phyloP scores from a whole-genome alignment of 2,888 invertebrate genomes.

The Aspidapion aeneum region DNA sequence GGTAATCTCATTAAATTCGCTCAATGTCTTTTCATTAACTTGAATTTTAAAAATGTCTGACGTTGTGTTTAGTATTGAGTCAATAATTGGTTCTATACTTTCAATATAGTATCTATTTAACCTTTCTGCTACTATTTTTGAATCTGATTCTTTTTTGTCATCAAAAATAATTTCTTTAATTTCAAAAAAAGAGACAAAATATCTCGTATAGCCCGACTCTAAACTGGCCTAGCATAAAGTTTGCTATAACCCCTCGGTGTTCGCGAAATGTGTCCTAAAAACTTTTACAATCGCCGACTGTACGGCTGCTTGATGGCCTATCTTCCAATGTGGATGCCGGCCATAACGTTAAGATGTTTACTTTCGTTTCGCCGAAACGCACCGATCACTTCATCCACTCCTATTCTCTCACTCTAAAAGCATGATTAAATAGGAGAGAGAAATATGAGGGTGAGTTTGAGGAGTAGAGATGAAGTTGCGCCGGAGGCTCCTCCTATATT shows the following conservation, averaged over 20 bases:
- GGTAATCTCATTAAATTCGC: no score
- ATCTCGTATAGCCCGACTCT: no score
- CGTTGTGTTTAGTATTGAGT: no score
- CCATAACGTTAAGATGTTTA: conserved; percentile 60
- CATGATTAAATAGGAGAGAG: background rate
- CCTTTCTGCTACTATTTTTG: no score
- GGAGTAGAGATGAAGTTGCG: conserved; percentile 47
- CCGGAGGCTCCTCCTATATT: conserved; percentile 51
- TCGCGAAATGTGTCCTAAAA: conserved; percentile 62
- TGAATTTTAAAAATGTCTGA: no score
- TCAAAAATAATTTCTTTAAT: no score
- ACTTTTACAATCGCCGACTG: conserved; percentile 59
- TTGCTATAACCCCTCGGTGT: conserved; percentile 36
- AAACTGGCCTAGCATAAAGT: background rate
- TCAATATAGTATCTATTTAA: no score
- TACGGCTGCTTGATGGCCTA: conserved; percentile 60
- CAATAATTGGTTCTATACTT: no score
- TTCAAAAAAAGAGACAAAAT: no score
- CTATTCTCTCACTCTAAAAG: background rate
- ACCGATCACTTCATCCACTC: background rate
- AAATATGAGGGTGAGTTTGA: background rate
- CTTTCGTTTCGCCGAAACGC: conserved; percentile 26
- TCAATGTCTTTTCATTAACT: no score
- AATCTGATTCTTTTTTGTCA: no score
- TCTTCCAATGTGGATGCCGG: conserved; percentile 64